Conservation (phyloP, 2,113 vertebrate species). For the Pantherophis guttatus region DNA sequence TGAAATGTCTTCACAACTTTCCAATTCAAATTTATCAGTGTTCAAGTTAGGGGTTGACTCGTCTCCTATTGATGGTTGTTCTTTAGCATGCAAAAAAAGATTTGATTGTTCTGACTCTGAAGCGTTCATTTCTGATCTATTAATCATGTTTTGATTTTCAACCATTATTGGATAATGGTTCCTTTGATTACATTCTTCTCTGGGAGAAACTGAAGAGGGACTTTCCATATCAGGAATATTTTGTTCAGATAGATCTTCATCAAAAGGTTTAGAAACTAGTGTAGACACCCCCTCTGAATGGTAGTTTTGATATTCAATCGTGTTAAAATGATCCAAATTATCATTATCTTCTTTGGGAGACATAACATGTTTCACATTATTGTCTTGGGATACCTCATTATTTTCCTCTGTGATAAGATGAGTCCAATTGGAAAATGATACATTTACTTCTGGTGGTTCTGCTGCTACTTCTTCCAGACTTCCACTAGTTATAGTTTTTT, state of each 20-base stretch:
- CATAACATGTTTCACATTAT: constrained; percentile 16
- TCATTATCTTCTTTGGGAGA: constrained; percentile 43
- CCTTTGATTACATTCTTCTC: constrained; percentile 28
- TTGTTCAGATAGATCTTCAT: background rate
- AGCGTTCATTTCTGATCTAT: background rate
- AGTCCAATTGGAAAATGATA: constrained; percentile 21
- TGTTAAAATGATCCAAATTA: constrained; percentile 26
- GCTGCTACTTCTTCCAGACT: constrained; percentile 21
- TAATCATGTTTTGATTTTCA: constrained; percentile 20
- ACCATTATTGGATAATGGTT: constrained; percentile 31
- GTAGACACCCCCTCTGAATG: constrained; percentile 13
- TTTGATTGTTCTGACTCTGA: constrained; percentile 16
- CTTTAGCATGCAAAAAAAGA: constrained; percentile 38
- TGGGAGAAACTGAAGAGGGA: constrained; percentile 34
- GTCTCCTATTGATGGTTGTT: background rate
- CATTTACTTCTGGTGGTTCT: constrained; percentile 21
- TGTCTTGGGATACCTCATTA: background rate
- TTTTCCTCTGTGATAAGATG: constrained; percentile 27
- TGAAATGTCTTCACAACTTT: constrained; percentile 7
- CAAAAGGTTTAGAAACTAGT: background rate
- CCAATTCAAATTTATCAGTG: constrained; percentile 25
- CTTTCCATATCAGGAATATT: background rate
- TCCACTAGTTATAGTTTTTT: constrained; percentile 31
- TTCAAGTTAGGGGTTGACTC: background rate
- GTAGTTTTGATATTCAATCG: background rate